Conservation (phyloP, 2,888 invertebrate species). For the Onchidella celtica region DNA sequence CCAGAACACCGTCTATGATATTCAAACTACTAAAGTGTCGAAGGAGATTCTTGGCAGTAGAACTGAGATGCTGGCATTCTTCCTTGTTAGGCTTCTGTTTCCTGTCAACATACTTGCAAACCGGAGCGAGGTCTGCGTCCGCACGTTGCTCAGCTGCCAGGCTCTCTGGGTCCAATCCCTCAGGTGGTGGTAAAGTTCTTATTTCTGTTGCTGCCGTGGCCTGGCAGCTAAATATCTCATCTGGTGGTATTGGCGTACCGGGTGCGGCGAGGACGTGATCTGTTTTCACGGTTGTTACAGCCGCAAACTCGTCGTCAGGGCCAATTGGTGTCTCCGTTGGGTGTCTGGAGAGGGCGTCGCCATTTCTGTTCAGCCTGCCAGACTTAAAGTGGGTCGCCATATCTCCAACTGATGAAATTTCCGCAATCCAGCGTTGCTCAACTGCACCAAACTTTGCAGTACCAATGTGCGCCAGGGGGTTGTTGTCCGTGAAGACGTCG, state of each 20-base stretch:
- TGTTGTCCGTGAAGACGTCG: constrained; percentile 49
- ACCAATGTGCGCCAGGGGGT: constrained; percentile 46
- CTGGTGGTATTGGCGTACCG: no score
- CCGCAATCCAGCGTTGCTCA: constrained; percentile 51
- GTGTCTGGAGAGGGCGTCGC: constrained; percentile 49
- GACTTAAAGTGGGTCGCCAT: constrained; percentile 46
- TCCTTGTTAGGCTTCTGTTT: neutral
- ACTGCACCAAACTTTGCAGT: constrained; percentile 47
- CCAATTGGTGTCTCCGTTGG: neutral
- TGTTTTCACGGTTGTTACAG: no score
- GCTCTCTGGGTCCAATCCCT: no score
- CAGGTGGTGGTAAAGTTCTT: no score
- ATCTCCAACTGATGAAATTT: constrained; percentile 44
- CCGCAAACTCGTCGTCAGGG: no score
- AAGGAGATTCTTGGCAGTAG: neutral
- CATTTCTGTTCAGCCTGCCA: constrained; percentile 41
- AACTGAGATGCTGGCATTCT: neutral
- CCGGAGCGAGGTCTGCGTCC: no score
- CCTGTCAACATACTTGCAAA: no score
- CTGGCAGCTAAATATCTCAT: no score
- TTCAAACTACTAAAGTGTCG: neutral
- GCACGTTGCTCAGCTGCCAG: no score
- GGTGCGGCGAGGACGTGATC: no score
- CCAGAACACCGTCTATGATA: neutral
- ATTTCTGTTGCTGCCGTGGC: no score